phyloP scores from a whole-genome alignment of 1,140 invertebrate species.

The Eupeodes corollae region DNA sequence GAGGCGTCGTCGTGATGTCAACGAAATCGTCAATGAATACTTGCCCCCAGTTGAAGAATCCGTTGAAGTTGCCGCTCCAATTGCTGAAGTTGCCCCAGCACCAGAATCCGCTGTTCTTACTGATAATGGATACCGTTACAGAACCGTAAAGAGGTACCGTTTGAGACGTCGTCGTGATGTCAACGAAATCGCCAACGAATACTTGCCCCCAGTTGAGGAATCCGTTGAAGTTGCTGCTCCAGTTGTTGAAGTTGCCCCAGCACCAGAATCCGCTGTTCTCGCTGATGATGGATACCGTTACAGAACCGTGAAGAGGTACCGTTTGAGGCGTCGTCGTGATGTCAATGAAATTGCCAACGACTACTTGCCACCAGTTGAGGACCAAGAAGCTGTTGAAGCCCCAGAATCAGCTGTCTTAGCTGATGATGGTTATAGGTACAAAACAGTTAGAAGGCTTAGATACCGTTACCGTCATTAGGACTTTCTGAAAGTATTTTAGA shows the following conservation, averaged over 20 bases:
- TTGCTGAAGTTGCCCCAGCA: constrained; percentile 3
- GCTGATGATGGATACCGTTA: constrained; percentile 19
- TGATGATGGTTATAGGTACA: neutral
- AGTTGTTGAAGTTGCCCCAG: no score
- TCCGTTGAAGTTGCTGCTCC: constrained; percentile 6
- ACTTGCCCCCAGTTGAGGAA: constrained; percentile 19
- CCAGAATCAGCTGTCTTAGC: constrained; percentile 11
- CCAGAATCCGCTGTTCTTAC: constrained; percentile 16
- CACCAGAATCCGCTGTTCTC: constrained; percentile 11
- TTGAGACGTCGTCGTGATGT: constrained; percentile 22
- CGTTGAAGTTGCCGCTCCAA: constrained; percentile 1
- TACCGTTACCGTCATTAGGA: no score
- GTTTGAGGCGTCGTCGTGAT: constrained; percentile 18
- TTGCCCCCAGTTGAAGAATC: constrained; percentile 18
- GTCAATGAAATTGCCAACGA: constrained; percentile 13
- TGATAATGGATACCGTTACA: constrained; percentile 19
- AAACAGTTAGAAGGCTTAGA: no score
- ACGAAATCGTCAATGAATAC: constrained; percentile 23
- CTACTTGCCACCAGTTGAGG: constrained; percentile 11
- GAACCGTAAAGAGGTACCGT: constrained; percentile 18
- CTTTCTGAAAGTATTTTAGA: no score
- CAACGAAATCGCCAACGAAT: constrained; percentile 16
- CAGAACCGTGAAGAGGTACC: constrained; percentile 20
- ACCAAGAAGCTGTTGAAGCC: constrained; percentile 7
- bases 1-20: constrained; percentile 22